Evolutionary conservation across 2,113 vertebrate genomes (phyloP), one percentile per base, ranked within the genome.

Genomic region (Anarhynchus alexandrinus): DNA sequence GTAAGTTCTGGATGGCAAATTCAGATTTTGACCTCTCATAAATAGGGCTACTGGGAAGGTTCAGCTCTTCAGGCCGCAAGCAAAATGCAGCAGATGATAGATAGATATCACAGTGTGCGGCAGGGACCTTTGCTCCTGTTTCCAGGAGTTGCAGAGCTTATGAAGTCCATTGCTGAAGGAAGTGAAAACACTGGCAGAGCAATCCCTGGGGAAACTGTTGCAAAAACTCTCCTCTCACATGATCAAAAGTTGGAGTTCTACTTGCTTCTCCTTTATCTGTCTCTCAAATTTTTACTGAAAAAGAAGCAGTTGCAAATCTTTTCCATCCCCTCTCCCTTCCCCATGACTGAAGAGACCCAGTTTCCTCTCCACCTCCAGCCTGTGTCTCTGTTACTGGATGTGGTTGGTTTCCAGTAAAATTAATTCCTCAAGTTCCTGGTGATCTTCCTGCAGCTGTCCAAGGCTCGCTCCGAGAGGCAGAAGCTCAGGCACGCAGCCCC

Each of bases 161-260:
- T 4, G 11, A 45, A 29, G 13, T 12, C n/a, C 0, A 0, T 40
- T 34, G 51, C 47, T 42, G 43, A 58, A 42, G 67, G 55, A 66
- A 82, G 16, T 22, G 26, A 82, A 79, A 86, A 79, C 34, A 38
- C 32, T 30, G 2, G 17, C 23, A 55, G 19, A 38, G 0, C 8
- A 61, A 6, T 47, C 59, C 45, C 42, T 51, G 22, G 51, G 30
- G 7, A 70, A 58, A 70, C 13, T 15, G 10, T 8, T n/a, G 17
- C n/a, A 51, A 84, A 83, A 62, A 22, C 20, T 38, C 32, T n/a
- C 21, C n/a, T 76, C 66, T 80, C 40, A 8, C n/a, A 34, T 17
- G 12, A 71, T 58, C 29, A 32, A 21, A 42, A 49, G 4, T 78
- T 66, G 34, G 26, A 58, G 36, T 64, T 82, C 69, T 88, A 16